Percentiles rank a stretch among this genome's conserved stretches.
Evolutionary conservation across 2,888 invertebrate species (phyloP).

Genomic region (Sesia bembeciformis): DNA sequence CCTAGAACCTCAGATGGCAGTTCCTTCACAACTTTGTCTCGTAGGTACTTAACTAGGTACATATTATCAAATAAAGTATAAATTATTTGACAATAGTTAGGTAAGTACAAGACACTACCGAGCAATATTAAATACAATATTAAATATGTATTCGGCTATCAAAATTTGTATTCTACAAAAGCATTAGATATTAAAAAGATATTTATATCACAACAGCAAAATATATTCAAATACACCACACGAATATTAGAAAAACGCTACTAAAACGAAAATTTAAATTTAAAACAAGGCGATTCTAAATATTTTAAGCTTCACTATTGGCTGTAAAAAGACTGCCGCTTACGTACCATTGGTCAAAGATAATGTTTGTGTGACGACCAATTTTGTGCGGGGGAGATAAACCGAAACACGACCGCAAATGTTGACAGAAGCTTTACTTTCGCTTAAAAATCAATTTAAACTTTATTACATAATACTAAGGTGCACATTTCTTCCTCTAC

Average conservation of each 20-base stretch:
- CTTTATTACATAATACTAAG: slow-evolving; percentile 9
- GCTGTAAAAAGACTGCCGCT: slow-evolving; percentile 47
- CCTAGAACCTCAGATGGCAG: too few relatives aligned
- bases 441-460: slow-evolving; percentile 17
- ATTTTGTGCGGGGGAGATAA: slow-evolving; percentile 64
- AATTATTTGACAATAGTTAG: too few relatives aligned
- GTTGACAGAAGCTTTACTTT: slow-evolving; percentile 46
- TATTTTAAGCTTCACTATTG: slow-evolving; percentile 47
- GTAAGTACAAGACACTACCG: too few relatives aligned
- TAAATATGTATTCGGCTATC: too few relatives aligned
- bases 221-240: too few relatives aligned
- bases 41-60: too few relatives aligned
- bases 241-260: slow-evolving; percentile 11
- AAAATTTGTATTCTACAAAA: too few relatives aligned
- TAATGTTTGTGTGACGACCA: slow-evolving; percentile 62
- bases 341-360: slow-evolving; percentile 70
- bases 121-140: too few relatives aligned
- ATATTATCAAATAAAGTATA: too few relatives aligned
- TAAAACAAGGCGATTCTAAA: slow-evolving; percentile 40
- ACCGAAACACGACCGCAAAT: slow-evolving; percentile 61
- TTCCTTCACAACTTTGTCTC: too few relatives aligned
- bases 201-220: too few relatives aligned
- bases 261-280: slow-evolving; percentile 27
- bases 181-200: too few relatives aligned
- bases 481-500: neutral